A percentile compares a stretch with the other conserved stretches of the same genome.
Conservation (phyloP, 2,113 vertebrate species). For the Archocentrus centrarchus region DNA sequence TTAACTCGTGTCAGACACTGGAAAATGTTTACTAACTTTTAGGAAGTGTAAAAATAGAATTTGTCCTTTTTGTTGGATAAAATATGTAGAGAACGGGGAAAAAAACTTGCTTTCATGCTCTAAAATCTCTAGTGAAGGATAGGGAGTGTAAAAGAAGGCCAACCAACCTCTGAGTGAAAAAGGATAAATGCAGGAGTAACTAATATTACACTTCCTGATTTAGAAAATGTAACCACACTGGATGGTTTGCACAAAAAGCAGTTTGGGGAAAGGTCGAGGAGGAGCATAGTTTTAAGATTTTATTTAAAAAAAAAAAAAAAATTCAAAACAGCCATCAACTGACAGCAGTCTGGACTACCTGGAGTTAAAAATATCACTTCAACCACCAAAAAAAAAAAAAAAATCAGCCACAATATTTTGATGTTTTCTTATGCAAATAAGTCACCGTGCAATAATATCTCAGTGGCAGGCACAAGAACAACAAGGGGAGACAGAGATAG, state of each 20-base stretch:
- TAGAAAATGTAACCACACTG: constrained; percentile 58
- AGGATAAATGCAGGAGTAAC: constrained; percentile 34
- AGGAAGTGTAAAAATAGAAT: not conserved
- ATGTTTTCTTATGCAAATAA: constrained; percentile 74
- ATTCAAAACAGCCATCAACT: constrained; percentile 47
- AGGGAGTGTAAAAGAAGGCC: constrained; percentile 21
- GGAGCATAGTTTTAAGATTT: constrained; percentile 43
- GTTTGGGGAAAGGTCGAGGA: constrained; percentile 35
- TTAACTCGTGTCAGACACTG: not conserved
- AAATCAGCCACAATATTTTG: constrained; percentile 63
- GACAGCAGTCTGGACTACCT: constrained; percentile 42
- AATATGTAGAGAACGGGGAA: not conserved
- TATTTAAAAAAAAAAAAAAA: constrained; percentile 35
- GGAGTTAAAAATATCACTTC: constrained; percentile 68
- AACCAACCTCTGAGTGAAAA: constrained; percentile 10
- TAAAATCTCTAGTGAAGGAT: constrained; percentile 16
- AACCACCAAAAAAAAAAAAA: constrained; percentile 40
- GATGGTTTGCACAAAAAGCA: constrained; percentile 38
- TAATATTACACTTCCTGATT: constrained; percentile 54
- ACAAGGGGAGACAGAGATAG: not conserved
- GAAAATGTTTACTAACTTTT: not conserved
- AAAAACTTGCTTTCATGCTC: constrained; percentile 14
- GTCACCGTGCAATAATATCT: constrained; percentile 59
- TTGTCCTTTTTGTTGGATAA: not conserved
- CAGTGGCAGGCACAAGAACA: constrained; percentile 6